A percentile compares a stretch with the other conserved stretches of the same genome.
Conservation (phyloP, 2,113 vertebrate species). For the Corynorhinus townsendii region DNA sequence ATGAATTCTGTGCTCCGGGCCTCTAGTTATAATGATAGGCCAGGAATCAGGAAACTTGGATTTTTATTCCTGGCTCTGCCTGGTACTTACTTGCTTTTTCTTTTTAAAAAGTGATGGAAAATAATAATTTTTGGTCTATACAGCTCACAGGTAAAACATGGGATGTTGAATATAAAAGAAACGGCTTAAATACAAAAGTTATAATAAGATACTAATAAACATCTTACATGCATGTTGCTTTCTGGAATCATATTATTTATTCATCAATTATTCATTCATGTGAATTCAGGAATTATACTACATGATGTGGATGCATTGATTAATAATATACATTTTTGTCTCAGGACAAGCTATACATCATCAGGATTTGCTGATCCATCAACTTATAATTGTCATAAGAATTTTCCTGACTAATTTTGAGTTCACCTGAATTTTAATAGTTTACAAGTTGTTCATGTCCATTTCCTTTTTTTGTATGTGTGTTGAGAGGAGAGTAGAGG, state of each 20-base stretch:
- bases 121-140: not conserved
- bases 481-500: not conserved
- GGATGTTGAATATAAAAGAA: not conserved
- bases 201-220: not conserved
- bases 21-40: not conserved
- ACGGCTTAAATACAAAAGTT: not conserved
- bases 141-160: not conserved
- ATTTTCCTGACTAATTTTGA: slow-evolving; percentile 36
- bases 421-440: not conserved
- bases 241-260: slow-evolving; percentile 8
- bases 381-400: not conserved
- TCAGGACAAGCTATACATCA: not conserved
- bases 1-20: too few relatives aligned
- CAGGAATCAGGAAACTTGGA: not conserved
- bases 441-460: not conserved
- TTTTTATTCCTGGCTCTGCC: not conserved
- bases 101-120: not conserved
- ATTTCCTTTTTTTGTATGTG: not conserved
- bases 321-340: slow-evolving; percentile 3
- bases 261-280: not conserved
- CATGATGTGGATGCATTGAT: not conserved
- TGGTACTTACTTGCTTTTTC: not conserved
- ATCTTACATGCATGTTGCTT: not conserved
- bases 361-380: not conserved
- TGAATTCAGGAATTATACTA: not conserved